These are phyloP conservation scores for Odontomachus brunneus DNA, from an alignment of 1,140 invertebrate species.

Conservation along the genomic window DNA sequence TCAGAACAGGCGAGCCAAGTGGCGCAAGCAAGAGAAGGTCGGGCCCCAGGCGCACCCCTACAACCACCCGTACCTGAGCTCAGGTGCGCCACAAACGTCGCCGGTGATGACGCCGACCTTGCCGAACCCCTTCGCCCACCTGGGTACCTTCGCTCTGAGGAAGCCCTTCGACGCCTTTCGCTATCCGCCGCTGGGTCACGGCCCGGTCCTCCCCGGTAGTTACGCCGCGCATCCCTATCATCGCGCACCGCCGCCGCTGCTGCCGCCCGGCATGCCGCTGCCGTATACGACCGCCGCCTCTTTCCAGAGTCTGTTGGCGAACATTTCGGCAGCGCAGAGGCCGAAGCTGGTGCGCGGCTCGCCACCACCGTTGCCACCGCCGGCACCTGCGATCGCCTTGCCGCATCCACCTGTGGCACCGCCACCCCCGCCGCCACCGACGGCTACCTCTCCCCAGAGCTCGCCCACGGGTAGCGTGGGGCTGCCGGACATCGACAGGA, in stretches of 20 bases:
- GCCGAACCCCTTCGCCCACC: conserved; percentile 91
- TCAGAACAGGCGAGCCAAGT: conserved; percentile 96
- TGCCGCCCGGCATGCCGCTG: conserved; percentile 89
- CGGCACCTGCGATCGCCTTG: conserved; percentile 84
- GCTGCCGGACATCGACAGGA: conserved; percentile 90
- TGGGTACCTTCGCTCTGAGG: conserved; percentile 89
- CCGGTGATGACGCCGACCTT: conserved; percentile 90
- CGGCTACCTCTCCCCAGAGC: conserved; percentile 81
- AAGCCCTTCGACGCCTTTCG: conserved; percentile 93
- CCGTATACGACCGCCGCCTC: conserved; percentile 89
- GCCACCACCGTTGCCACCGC: conserved; percentile 85
- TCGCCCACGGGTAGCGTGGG: conserved; percentile 80
- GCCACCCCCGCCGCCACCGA: conserved; percentile 80
- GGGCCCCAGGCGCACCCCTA: conserved; percentile 96
- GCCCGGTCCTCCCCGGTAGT: conserved; percentile 81
- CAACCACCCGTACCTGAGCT: conserved; percentile 91
- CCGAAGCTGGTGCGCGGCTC: conserved; percentile 81
- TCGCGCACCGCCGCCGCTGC: conserved; percentile 87
- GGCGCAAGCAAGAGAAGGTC: conserved; percentile 97
- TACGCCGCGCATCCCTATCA: conserved; percentile 87
- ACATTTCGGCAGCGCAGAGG: conserved; percentile 90
- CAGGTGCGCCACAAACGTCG: conserved; percentile 86
- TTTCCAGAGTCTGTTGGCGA: conserved; percentile 93
- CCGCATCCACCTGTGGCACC: conserved; percentile 81
- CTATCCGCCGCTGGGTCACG: conserved; percentile 86